Evolutionary conservation across 2,113 vertebrate genomes (phyloP).

Genomic region (Capra hircus): DNA sequence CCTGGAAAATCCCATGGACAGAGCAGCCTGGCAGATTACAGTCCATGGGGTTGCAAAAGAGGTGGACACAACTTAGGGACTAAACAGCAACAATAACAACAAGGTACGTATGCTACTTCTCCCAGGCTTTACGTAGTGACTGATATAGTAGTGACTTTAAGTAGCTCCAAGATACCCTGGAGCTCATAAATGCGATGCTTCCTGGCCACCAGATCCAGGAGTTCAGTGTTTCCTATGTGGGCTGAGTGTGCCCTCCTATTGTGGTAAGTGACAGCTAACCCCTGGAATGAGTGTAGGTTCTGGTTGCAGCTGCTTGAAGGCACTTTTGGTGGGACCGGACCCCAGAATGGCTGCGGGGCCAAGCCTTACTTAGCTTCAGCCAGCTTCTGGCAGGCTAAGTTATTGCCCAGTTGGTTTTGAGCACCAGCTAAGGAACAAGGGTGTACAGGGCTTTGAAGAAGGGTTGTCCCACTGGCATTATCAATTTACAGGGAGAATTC

Average conservation of each 20-base stretch:
- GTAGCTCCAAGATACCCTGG: not conserved
- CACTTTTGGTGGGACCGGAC: not conserved
- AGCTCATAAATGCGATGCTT: not conserved
- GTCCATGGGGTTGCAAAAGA: not conserved
- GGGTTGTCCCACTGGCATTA: not conserved
- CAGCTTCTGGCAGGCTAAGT: not conserved
- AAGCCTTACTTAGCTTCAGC: not conserved
- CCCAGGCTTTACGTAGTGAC: not conserved
- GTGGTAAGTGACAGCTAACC: not conserved
- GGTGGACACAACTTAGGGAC: not conserved
- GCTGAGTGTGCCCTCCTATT: not conserved
- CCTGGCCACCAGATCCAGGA: not conserved
- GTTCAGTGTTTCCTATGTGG: not conserved
- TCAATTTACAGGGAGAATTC: not conserved
- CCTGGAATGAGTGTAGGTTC: not conserved
- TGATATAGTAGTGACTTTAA: not conserved
- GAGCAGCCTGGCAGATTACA: not conserved
- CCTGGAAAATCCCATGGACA: not conserved
- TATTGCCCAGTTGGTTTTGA: not conserved
- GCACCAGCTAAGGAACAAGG: not conserved
- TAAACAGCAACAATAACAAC: not conserved
- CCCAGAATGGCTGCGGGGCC: not conserved
- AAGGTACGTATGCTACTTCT: not conserved
- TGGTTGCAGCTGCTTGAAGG: not conserved
- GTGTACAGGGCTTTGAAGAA: not conserved